Conservation (phyloP, 2,113 vertebrate genomes). For the Daphoenositta chrysoptera region DNA sequence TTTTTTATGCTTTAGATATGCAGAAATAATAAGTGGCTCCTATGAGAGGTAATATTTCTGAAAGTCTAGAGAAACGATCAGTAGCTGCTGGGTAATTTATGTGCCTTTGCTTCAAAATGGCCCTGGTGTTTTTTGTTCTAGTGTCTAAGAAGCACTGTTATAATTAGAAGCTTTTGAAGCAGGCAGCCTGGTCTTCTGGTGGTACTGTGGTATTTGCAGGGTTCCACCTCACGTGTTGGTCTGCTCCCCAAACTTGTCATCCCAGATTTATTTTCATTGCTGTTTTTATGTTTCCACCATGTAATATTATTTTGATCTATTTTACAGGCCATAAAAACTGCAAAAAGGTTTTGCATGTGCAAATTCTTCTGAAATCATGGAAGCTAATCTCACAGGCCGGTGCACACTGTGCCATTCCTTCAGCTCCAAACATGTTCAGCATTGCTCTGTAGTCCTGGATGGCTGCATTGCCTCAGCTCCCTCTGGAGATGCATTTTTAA, state of each 20-base stretch:
- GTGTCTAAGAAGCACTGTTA: neutral
- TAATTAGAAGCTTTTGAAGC: neutral
- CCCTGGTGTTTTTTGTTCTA: neutral
- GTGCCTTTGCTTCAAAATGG: neutral
- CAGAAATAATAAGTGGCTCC: slow-evolving; percentile 9
- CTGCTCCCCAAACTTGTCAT: neutral
- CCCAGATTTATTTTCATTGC: slow-evolving; percentile 12
- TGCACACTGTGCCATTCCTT: fast-evolving
- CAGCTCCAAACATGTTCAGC: neutral
- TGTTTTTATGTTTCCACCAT: slow-evolving; percentile 11
- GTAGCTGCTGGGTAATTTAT: slow-evolving; percentile 21
- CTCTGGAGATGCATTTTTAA: neutral
- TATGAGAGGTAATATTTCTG: slow-evolving; percentile 13
- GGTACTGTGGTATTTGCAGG: neutral
- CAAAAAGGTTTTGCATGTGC: neutral
- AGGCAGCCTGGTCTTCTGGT: neutral
- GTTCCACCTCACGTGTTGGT: neutral
- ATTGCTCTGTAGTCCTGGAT: neutral
- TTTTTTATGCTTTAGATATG: neutral
- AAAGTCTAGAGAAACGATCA: neutral
- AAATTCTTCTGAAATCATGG: slow-evolving; percentile 3
- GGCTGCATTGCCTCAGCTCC: neutral
- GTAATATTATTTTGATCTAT: slow-evolving; percentile 39
- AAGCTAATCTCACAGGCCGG: neutral
- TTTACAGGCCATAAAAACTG: slow-evolving; percentile 13